phyloP scores from a whole-genome alignment of 2,797 vertebrate species.

The Notolabrus celidotus region DNA sequence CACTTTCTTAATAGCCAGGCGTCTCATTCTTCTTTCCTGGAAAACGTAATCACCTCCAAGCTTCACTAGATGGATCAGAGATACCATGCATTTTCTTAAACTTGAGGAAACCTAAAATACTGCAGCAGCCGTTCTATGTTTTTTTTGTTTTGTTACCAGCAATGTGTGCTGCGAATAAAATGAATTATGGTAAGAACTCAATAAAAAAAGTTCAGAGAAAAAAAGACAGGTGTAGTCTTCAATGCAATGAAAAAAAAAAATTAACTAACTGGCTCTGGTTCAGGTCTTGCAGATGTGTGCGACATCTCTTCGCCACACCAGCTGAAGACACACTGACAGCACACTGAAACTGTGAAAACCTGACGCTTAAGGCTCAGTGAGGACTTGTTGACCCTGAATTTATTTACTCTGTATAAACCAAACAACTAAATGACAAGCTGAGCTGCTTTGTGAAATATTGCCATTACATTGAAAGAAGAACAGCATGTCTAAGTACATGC shows the following conservation, averaged over 20 bases:
- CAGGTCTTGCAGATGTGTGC: conserved; percentile 9
- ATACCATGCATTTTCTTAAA: too few relatives aligned
- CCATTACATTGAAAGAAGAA: conserved; percentile 12
- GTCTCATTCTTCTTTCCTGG: too few relatives aligned
- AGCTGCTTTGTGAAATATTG: conserved; percentile 11
- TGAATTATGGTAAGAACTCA: too few relatives aligned
- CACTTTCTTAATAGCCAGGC: too few relatives aligned
- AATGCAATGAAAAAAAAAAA: conserved; percentile 2
- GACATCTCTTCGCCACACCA: conserved; percentile 1
- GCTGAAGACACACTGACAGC: conserved; percentile 5
- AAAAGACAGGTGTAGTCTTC: background rate
- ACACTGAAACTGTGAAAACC: conserved; percentile 16
- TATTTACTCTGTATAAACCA: conserved; percentile 4
- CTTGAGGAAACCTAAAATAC: too few relatives aligned
- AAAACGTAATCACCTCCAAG: too few relatives aligned
- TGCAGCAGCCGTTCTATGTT: too few relatives aligned
- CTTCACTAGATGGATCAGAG: too few relatives aligned
- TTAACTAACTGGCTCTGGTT: conserved; percentile 1
- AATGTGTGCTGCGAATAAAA: too few relatives aligned
- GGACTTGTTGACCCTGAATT: conserved; percentile 11
- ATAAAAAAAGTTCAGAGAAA: too few relatives aligned
- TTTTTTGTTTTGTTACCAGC: too few relatives aligned
- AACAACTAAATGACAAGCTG: background rate
- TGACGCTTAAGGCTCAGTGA: conserved; percentile 27
- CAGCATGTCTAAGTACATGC: conserved; percentile 8